Conservation (phyloP, 2,113 vertebrate genomes). For the Neogale vison region DNA sequence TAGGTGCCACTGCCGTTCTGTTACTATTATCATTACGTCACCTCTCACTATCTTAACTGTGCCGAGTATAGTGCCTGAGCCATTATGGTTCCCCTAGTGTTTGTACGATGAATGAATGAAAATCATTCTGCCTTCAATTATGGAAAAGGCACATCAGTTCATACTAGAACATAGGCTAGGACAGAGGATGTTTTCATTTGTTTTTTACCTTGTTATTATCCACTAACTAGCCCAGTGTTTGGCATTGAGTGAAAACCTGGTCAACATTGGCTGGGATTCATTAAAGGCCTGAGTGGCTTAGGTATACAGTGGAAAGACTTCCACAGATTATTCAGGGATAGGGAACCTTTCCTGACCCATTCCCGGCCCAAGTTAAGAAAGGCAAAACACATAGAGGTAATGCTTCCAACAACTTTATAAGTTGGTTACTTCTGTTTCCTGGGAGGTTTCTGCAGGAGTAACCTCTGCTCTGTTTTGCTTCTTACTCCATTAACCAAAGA, state of each 20-base stretch:
- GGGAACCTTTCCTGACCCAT: neutral
- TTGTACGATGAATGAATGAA: neutral
- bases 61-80: neutral
- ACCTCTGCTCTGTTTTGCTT: neutral
- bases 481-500: neutral
- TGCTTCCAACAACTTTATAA: neutral
- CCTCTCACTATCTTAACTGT: neutral
- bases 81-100: neutral
- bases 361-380: neutral
- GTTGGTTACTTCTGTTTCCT: neutral
- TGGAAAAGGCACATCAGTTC: neutral
- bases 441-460: neutral
- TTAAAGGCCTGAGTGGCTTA: neutral
- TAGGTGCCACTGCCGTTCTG: no score
- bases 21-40: neutral
- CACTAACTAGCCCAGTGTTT: no score
- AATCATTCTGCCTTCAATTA: neutral
- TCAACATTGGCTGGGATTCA: neutral
- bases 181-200: neutral
- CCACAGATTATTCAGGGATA: neutral
- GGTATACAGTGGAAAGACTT: neutral
- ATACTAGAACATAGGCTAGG: fast-evolving
- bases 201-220: neutral
- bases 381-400: neutral
- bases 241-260: neutral